Evolutionary conservation across 2,113 vertebrate genomes (phyloP), one percentile per base, ranked within the genome.

Genomic region (Rynchops niger): DNA sequence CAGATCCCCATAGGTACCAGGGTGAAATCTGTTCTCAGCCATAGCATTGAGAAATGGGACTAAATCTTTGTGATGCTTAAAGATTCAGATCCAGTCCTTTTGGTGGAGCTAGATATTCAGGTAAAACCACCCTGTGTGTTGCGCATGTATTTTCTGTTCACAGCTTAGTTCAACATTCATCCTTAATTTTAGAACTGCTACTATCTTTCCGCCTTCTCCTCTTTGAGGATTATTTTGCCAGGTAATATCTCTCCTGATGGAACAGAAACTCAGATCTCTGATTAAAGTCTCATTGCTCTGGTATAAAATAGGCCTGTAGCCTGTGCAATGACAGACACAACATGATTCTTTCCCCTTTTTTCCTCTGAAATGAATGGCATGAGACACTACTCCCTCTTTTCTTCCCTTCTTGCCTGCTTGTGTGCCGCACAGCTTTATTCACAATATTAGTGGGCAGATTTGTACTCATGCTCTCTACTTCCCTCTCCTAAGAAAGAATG

Each of bases 41-140:
- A 45, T 17, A 58, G 27, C 19, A 20, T 92, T 83, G 53, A 80
- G 59, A 88, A 92, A 80, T 9, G 12, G 15, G 4, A 66, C 27
- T 70, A 45, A 73, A 32, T 12, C 26, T 78, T 29, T 52, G 19
- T 15, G 29, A 73, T 83, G 63, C 29, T 67, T 43, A 74, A 78
- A 83, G 43, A 88, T 91, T 92, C 90, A 71, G 23, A 82, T 43
- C 2, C 15, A 89, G 43, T 55, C 97, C 94, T 93, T 95, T 86
- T 95, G 96, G 95, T 91, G 92, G 92, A 95, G 96, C 95, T 97
- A 95, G 86, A 86, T 76, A 79, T 86, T 91, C 91, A 89, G 77
- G 81, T 81, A 84, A 93, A 95, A 49, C 6, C 9, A 78, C 3
- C 3, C 21, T 40, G 16, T 22, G 32, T 19, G 15, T 52, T 66